A percentile compares a stretch with the other conserved stretches of the same genome.
phyloP scores from a whole-genome alignment of 2,113 vertebrate species.

The Equus przewalskii region DNA sequence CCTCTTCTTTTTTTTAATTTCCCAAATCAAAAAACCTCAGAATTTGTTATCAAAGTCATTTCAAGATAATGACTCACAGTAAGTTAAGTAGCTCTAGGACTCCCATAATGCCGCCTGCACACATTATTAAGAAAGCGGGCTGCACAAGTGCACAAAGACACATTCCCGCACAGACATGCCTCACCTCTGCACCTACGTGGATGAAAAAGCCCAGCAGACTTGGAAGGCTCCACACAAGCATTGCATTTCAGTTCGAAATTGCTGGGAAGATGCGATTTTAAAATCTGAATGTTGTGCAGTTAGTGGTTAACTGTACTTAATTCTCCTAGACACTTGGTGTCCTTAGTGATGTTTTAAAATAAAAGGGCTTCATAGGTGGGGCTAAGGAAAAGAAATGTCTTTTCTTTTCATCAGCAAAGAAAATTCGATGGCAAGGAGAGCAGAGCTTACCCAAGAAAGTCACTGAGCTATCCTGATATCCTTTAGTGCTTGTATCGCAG shows the following conservation, averaged over 20 bases:
- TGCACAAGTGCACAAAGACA: not conserved
- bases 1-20: not conserved
- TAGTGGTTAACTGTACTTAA: not conserved
- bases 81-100: not conserved
- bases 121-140: not conserved
- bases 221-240: rapidly evolving
- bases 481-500: not conserved
- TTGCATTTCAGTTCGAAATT: not conserved
- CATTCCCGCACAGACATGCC: too few species aligned
- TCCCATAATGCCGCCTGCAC: not conserved
- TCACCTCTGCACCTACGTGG: too few species aligned
- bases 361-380: not conserved
- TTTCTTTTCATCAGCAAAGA: conserved; percentile 61
- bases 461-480: conserved; percentile 50
- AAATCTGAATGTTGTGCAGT: not conserved
- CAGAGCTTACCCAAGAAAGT: not conserved
- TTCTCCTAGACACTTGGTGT: not conserved
- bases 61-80: not conserved
- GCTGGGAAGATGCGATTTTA: not conserved
- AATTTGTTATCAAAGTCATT: not conserved
- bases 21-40: not conserved
- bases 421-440: not conserved
- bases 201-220: not conserved
- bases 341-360: conserved; percentile 56
- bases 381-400: conserved; percentile 51